Percentiles rank a stretch among this genome's conserved stretches.
Conservation (phyloP, 2,888 invertebrate species). For the Lymantria dispar region DNA sequence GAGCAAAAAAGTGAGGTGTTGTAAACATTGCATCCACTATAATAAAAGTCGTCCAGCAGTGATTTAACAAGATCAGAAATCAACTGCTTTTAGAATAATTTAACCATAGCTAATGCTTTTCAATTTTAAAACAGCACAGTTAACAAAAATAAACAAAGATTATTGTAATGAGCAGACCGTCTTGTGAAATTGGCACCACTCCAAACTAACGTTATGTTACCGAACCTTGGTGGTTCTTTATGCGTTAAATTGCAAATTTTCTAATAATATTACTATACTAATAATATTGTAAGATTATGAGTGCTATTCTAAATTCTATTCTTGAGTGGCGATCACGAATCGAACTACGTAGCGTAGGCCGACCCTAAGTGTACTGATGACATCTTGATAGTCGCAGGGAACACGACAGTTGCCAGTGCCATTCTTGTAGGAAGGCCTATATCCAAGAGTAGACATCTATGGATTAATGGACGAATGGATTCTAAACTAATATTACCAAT, state of each 20-base stretch:
- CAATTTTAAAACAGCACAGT: slow-evolving; percentile 43
- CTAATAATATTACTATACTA: slow-evolving; percentile 39
- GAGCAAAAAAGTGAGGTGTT: neutral
- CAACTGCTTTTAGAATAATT: slow-evolving; percentile 19
- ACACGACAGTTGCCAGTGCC: no score
- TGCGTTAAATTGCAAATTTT: slow-evolving; percentile 42
- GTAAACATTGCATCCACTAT: neutral
- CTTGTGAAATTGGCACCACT: slow-evolving; percentile 51
- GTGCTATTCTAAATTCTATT: no score
- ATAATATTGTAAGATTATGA: slow-evolving; percentile 30
- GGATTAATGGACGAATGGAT: no score
- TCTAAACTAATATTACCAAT: slow-evolving; percentile 24
- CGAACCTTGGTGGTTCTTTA: slow-evolving; percentile 57
- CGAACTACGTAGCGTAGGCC: no score
- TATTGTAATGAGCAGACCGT: slow-evolving; percentile 52
- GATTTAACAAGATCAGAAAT: slow-evolving; percentile 10
- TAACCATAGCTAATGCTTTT: slow-evolving; percentile 25
- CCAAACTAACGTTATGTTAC: slow-evolving; percentile 46
- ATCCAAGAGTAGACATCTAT: no score
- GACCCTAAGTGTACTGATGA: no score
- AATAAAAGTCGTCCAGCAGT: slow-evolving; percentile 3
- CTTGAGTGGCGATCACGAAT: no score
- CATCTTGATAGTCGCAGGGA: no score
- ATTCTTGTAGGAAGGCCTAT: no score
- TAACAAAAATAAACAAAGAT: slow-evolving; percentile 53